These are phyloP conservation scores for Reinhardtius hippoglossoides DNA, from an alignment of 2,113 vertebrate species.

Conservation along the genomic window DNA sequence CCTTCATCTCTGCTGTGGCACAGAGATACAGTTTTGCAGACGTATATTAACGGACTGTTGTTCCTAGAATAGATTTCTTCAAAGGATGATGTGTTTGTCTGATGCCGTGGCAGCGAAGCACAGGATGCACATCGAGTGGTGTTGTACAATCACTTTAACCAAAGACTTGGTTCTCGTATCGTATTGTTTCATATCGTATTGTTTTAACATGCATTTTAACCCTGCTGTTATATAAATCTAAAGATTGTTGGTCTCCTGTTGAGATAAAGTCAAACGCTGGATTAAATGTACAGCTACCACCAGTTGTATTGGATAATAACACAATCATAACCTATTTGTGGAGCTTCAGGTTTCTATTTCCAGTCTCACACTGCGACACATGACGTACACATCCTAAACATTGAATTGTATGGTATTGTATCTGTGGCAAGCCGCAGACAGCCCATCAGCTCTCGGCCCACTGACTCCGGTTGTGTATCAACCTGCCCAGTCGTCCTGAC, in stretches of 20 bases:
- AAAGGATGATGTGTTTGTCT: conserved; percentile 29
- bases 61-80: conserved; percentile 23
- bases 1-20: conserved; percentile 25
- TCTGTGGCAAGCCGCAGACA: conserved; percentile 6
- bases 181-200: conserved; percentile 3
- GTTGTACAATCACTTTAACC: background rate
- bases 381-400: too few relatives aligned
- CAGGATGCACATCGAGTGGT: conserved; percentile 13
- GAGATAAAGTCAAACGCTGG: too few relatives aligned
- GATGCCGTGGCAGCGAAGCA: conserved; percentile 21
- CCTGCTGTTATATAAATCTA: too few relatives aligned
- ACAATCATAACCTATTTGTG: too few relatives aligned
- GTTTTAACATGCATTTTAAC: background rate
- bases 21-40: conserved; percentile 48
- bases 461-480: conserved; percentile 34
- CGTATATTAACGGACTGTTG: background rate
- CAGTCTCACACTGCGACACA: too few relatives aligned
- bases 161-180: background rate
- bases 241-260: too few relatives aligned
- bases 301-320: background rate
- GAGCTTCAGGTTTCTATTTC: too few relatives aligned
- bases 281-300: too few relatives aligned
- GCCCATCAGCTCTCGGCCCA: conserved; percentile 29
- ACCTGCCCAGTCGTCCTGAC: conserved; percentile 48
- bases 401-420: background rate